phyloP scores from a whole-genome alignment of 2,888 invertebrate species.

The Lepidocyrtoides sp. region DNA sequence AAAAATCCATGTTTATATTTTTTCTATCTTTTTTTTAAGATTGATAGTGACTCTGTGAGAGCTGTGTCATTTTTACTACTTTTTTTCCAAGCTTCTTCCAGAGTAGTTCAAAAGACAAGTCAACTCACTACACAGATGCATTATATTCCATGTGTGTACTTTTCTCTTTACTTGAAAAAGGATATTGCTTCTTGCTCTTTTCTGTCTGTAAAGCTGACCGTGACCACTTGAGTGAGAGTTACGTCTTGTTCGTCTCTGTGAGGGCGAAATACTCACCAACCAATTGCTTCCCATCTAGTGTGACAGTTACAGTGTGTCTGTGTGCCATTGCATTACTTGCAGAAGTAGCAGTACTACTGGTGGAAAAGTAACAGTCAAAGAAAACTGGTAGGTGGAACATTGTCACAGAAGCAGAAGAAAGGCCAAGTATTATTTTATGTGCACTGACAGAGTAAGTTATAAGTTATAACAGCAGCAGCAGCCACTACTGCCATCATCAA shows the following conservation, averaged over 20 bases:
- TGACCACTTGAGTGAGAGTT: not conserved
- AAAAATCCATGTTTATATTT: not conserved
- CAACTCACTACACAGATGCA: not conserved
- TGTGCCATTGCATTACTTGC: no score
- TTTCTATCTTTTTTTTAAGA: not conserved
- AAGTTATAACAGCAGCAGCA: conserved; percentile 6
- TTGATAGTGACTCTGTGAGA: not conserved
- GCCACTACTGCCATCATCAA: no score
- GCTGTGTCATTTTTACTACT: not conserved
- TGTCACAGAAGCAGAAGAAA: no score
- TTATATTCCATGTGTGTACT: no score
- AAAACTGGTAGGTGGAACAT: not conserved
- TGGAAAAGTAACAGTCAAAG: not conserved
- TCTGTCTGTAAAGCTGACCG: no score
- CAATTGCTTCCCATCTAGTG: conserved; percentile 48
- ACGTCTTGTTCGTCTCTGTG: not conserved
- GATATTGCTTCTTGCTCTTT: not conserved
- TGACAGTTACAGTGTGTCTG: conserved; percentile 53
- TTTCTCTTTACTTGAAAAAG: not conserved
- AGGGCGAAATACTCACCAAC: conserved; percentile 43
- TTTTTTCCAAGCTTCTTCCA: not conserved
- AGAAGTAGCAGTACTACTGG: no score
- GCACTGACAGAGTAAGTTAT: not conserved
- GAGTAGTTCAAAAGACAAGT: not conserved
- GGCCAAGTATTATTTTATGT: conserved; percentile 19